Base-by-base conservation (phyloP, 2,888 invertebrate species). In the Phyllotreta cruciferae region DNA sequence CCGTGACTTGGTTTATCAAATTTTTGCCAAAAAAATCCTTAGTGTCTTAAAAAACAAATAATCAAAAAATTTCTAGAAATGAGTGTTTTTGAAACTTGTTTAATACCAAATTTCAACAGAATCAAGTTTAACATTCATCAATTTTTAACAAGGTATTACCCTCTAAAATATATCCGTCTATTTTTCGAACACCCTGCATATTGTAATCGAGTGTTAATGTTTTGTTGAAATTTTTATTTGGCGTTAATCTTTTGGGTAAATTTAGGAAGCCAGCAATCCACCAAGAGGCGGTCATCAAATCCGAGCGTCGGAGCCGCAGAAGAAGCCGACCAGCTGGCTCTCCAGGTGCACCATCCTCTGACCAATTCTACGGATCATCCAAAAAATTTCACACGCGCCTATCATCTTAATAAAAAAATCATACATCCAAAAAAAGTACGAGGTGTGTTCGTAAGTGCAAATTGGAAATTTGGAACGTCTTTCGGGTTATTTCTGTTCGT, bases 291-390 rank as follows among this genome's bases (percentile, higher is more conserved):
- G 93, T 56, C 91, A 91, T 81, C 91, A 92, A 80, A 82, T 93
- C 77, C 89, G 89, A 82, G 86, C 90, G 69, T 86, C 86, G 77
- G 93, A 94, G 80, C 90, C 89, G 77, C 88, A 87, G 81, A 88
- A 88, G 83, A 93, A 92, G 84, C 89, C 92, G 68, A 87, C 91
- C 71, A 91, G 90, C 81, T 94, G 94, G 93, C 85, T 93, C 78
- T 89, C 93, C 58, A 89, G 92, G 82, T 94, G 94, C 87, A 87
- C 88, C 82, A 82, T 94, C 84, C 93, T 94, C 87, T 94, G 93
- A 94, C 93, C 89, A 72, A 78, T 74, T 74, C 69, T 72, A 69
- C 66, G 63, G 41, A 50, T 63, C 47, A 62, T 67, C 61, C 63
- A 68, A 63, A 68, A 62, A 67, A 66, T 62, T 57, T 64, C 66